Conservation (phyloP, 1,140 invertebrate genomes). For the Drosophila nannoptera region DNA sequence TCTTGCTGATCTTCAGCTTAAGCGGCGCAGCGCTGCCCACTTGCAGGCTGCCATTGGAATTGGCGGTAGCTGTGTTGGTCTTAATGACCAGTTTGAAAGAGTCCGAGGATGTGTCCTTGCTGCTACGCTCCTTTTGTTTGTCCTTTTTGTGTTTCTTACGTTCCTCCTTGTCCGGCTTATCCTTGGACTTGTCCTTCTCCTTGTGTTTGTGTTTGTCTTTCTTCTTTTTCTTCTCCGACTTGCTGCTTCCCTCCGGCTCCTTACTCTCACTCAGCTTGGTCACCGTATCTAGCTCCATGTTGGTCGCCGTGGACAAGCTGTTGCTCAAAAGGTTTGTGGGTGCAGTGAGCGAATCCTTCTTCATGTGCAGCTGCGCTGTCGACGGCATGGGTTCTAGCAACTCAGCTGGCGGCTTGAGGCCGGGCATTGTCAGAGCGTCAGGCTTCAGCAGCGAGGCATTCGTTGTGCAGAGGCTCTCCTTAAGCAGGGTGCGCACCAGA, state of each 20-base stretch:
- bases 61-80: conserved; percentile 36
- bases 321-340: conserved; percentile 9
- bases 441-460: conserved; percentile 67
- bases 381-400: conserved; percentile 62
- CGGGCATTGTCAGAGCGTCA: conserved; percentile 63
- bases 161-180: conserved; percentile 80
- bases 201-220: conserved; percentile 84
- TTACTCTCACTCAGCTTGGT: conserved; percentile 60
- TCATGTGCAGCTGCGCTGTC: conserved; percentile 30
- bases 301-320: background rate
- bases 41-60: conserved; percentile 56
- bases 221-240: conserved; percentile 82
- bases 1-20: conserved; percentile 85
- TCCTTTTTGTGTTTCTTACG: conserved; percentile 84
- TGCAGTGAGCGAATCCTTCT: conserved; percentile 44
- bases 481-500: conserved; percentile 73
- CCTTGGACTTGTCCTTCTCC: conserved; percentile 84
- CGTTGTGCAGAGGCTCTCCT: conserved; percentile 71
- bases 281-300: conserved; percentile 46
- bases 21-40: conserved; percentile 48
- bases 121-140: conserved; percentile 81
- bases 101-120: conserved; percentile 69
- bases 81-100: conserved; percentile 62
- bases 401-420: conserved; percentile 67
- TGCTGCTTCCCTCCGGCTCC: conserved; percentile 72